phyloP scores from a whole-genome alignment of 2,113 vertebrate genomes.

The Brachyistius frenatus region DNA sequence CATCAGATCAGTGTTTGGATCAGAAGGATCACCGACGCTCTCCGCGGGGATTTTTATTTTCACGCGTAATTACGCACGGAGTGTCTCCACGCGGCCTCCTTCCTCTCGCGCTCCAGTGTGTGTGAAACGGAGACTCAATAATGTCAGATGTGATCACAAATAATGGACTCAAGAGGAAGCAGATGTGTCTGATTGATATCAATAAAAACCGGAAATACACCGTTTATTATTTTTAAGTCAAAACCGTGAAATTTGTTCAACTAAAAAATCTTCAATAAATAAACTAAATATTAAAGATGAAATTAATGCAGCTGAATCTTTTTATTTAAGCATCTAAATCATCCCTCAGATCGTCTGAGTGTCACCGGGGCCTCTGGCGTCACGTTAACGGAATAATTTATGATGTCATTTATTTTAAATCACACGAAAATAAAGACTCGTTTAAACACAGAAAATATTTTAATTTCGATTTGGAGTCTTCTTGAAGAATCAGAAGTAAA shows the following conservation, averaged over 20 bases:
- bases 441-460: too few species aligned
- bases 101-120: not conserved
- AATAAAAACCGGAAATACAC: not conserved
- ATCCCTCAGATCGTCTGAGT: not conserved
- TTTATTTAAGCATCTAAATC: not conserved
- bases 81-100: slow-evolving; percentile 16
- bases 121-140: not conserved
- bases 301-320: not conserved
- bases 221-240: too few species aligned
- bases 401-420: too few species aligned
- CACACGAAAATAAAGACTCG: too few species aligned
- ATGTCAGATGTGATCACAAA: slow-evolving; percentile 20
- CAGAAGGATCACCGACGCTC: slow-evolving; percentile 5
- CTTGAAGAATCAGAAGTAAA: too few species aligned
- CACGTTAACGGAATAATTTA: too few species aligned
- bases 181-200: slow-evolving; percentile 4
- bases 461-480: too few species aligned
- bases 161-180: not conserved
- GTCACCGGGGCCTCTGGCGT: not conserved
- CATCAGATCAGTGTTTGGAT: slow-evolving; percentile 52
- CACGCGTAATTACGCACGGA: slow-evolving; percentile 67
- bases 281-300: not conserved
- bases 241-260: too few species aligned
- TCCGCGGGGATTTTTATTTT: slow-evolving; percentile 46
- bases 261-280: too few species aligned